Conservation (phyloP, 2,888 invertebrate species). For the Biston betularia region DNA sequence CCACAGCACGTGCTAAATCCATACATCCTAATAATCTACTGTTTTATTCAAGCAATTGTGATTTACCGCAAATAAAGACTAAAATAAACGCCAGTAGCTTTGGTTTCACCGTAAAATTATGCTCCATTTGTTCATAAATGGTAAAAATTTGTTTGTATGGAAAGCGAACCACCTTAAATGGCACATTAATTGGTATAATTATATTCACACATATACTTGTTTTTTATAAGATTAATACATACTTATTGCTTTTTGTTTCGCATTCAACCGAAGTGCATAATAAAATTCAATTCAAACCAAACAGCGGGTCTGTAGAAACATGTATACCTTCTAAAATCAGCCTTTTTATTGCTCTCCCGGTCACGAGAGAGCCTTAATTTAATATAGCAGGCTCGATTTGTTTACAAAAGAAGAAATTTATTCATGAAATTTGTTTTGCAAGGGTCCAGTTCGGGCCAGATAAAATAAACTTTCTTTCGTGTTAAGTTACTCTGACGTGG, state of each 20-base stretch:
- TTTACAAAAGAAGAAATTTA: conserved; percentile 85
- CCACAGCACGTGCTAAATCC: no score
- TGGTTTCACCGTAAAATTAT: no score
- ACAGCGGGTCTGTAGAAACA: conserved; percentile 31
- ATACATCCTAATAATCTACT: no score
- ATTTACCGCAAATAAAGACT: no score
- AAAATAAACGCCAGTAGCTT: no score
- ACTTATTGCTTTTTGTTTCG: conserved; percentile 1
- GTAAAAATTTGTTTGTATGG: no score
- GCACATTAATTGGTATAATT: no score
- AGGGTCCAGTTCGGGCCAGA: conserved; percentile 64
- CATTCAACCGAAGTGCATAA: conserved; percentile 34
- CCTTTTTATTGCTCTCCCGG: conserved; percentile 70
- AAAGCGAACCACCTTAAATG: no score
- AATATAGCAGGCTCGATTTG: conserved; percentile 82
- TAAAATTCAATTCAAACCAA: conserved; percentile 39
- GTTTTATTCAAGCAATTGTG: no score
- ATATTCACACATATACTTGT: no score
- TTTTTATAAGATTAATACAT: conserved; percentile 7
- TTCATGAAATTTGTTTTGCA: conserved; percentile 84
- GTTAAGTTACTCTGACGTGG: conserved; percentile 67
- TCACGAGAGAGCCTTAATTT: conserved; percentile 76
- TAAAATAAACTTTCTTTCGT: conserved; percentile 76
- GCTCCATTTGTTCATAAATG: no score
- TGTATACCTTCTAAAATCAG: conserved; percentile 58